Evolutionary conservation across 2,888 invertebrate species (phyloP).

Genomic region (Synergus gifuensis): DNA sequence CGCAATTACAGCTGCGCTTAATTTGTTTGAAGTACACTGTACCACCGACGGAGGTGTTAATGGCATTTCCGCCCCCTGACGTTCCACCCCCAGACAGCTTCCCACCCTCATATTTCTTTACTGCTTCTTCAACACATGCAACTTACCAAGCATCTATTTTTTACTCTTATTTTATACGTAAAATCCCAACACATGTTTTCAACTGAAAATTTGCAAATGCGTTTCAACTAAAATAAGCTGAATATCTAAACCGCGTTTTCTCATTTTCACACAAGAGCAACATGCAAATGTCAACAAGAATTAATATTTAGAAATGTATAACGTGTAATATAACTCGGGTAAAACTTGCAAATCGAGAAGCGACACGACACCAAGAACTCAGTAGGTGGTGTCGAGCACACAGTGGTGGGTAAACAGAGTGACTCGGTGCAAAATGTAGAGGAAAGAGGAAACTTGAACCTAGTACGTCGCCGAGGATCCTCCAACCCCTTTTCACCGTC

Average conservation of each 20-base stretch:
- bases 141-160: background rate
- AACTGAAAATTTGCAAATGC: background rate
- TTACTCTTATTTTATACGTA: background rate
- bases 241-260: background rate
- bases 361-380: background rate
- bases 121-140: constrained; percentile 42
- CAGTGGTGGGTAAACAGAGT: constrained; percentile 6
- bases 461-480: constrained; percentile 7
- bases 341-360: constrained; percentile 7
- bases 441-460: constrained; percentile 1
- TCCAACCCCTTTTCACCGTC: background rate
- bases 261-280: background rate
- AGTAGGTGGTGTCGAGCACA: background rate
- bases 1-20: constrained; percentile 75
- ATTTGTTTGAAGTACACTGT: constrained; percentile 76
- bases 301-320: background rate
- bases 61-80: constrained; percentile 62
- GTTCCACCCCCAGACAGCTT: constrained; percentile 45
- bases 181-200: background rate
- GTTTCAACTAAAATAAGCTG: background rate
- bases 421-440: constrained; percentile 3
- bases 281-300: background rate
- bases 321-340: background rate
- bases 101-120: constrained; percentile 31
- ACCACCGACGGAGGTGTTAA: constrained; percentile 71